Evolutionary conservation across 2,113 vertebrate genomes (phyloP).

Genomic region (Dendropsophus ebraccatus): DNA sequence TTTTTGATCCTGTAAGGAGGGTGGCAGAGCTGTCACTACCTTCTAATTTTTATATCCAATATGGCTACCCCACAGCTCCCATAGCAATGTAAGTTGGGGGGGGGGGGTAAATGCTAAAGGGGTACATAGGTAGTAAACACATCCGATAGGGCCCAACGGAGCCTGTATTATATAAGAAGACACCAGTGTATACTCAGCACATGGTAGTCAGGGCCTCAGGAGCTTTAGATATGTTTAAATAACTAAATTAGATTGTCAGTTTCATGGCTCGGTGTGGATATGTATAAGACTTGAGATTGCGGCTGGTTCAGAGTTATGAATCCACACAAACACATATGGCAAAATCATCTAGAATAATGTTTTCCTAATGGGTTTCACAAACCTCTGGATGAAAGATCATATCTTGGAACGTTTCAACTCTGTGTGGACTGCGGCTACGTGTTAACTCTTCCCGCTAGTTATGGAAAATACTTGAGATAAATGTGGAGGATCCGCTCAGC

Average conservation of each 20-base stretch:
- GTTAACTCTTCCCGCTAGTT: background rate
- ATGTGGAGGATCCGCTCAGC: background rate
- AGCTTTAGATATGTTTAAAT: background rate
- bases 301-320: background rate
- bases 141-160: too few relatives aligned
- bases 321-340: background rate
- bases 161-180: too few relatives aligned
- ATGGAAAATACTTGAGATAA: background rate
- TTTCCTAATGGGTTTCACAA: conserved; percentile 35
- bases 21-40: too few relatives aligned
- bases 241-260: background rate
- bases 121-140: too few relatives aligned
- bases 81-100: too few relatives aligned
- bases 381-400: background rate
- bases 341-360: conserved; percentile 6
- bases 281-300: background rate
- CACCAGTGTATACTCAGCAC: too few relatives aligned
- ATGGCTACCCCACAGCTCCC: too few relatives aligned
- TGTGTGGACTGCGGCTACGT: background rate
- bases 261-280: background rate
- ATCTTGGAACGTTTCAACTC: conserved; percentile 9
- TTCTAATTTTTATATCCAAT: too few relatives aligned
- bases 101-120: too few relatives aligned
- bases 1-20: too few relatives aligned
- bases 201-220: too few relatives aligned